Evolutionary conservation across 2,113 vertebrate genomes (phyloP), one percentile per base, ranked within the genome.

Genomic region (Neopipo cinnamomea): DNA sequence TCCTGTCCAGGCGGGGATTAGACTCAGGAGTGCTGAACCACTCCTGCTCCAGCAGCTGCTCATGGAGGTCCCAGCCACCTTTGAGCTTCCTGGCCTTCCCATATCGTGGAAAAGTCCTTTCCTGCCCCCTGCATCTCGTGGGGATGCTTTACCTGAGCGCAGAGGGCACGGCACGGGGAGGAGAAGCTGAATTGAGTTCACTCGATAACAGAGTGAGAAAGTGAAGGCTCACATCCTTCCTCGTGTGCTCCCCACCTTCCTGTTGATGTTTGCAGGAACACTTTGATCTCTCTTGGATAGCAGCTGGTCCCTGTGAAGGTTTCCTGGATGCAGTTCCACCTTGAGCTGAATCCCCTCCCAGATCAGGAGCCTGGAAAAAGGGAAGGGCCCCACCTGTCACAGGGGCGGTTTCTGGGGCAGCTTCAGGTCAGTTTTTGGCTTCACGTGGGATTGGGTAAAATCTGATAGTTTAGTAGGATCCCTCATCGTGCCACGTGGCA

Each of bases 61-160:
- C 23, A 2, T 39, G 67, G 6, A 53, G 72, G 37, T 75, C 14
- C 1, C n/a, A 21, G 77, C 50, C 37, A 11, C 20, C 5, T 28
- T 63, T 13, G 47, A 25, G 27, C 80, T 88, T 72, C 24, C 39
- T 50, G 53, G 3, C 21, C 52, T 80, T 76, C 35, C 49, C 1
- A 0, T 8, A 0, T 5, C 31, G 0, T 3, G 6, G 39, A 49
- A 87, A 73, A 37, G 22, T 37, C 53, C 42, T 92, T 63, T 27
- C 86, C 22, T 1, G 4, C 2, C 65, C 1, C 28, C 12, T 18
- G 11, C 2, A 11, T 47, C 49, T 44, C 7, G 0, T 1, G 17
- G 56, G 3, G 30, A 14, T 13, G 65, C 53, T 62, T 17, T 1
- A 16, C 30, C 42, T 12, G 4, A 9, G 42, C 0, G 1, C 24